These are phyloP conservation scores for Emmelina monodactyla DNA, from an alignment of 2,888 invertebrate species.

Conservation along the genomic window DNA sequence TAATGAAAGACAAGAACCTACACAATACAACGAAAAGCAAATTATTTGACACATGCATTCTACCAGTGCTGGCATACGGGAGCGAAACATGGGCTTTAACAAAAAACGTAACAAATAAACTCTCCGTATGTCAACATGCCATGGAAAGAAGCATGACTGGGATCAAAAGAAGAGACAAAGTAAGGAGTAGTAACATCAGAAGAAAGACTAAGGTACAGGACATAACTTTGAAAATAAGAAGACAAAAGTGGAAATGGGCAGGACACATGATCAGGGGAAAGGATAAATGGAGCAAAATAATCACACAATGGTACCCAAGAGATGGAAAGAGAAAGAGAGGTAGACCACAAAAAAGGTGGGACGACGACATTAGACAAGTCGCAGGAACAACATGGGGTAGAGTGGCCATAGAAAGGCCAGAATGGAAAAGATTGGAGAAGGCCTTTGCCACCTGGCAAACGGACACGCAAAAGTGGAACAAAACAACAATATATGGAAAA, in stretches of 20 bases:
- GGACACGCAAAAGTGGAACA: too few species aligned
- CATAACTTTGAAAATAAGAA: slow-evolving; percentile 4
- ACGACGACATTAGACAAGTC: slow-evolving; percentile 8
- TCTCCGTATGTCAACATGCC: not conserved
- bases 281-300: slow-evolving; percentile 11
- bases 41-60: not conserved
- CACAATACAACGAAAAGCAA: not conserved
- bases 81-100: not conserved
- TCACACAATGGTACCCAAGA: slow-evolving; percentile 9
- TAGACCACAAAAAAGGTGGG: slow-evolving; percentile 9
- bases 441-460: not conserved
- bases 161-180: not conserved
- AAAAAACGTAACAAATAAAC: not conserved
- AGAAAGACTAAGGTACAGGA: not conserved
- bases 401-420: not conserved
- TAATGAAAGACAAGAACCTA: not conserved
- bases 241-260: slow-evolving; percentile 7
- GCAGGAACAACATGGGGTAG: slow-evolving; percentile 1
- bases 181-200: not conserved
- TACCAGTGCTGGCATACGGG: not conserved
- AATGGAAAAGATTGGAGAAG: not conserved
- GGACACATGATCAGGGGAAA: slow-evolving; percentile 8
- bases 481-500: too few species aligned
- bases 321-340: slow-evolving; percentile 9
- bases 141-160: not conserved